Conservation (phyloP, 2,888 invertebrate species). For the Acleris literana region DNA sequence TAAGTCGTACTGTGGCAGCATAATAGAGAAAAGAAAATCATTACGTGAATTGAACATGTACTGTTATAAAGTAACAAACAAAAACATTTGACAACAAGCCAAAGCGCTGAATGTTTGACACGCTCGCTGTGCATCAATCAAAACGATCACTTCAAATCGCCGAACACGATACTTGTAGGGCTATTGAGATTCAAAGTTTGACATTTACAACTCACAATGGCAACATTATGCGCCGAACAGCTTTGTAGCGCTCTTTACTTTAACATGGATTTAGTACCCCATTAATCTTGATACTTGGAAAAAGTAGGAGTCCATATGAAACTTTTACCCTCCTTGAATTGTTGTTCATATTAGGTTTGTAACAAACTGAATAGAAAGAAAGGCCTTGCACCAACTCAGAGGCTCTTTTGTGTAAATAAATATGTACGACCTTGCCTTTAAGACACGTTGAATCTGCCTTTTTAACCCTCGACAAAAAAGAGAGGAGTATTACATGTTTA, state of each 20-base stretch:
- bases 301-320: slow-evolving; percentile 23
- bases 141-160: slow-evolving; percentile 23
- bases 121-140: slow-evolving; percentile 24
- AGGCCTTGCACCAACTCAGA: neutral
- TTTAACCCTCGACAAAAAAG: no score
- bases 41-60: neutral
- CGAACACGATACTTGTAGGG: slow-evolving; percentile 27
- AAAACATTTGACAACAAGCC: slow-evolving; percentile 20
- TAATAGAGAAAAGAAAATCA: slow-evolving; percentile 4
- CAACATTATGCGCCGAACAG: slow-evolving; percentile 23
- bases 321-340: slow-evolving; percentile 21
- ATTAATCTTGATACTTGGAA: slow-evolving; percentile 33
- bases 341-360: slow-evolving; percentile 18
- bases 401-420: neutral
- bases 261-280: slow-evolving; percentile 28
- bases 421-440: no score
- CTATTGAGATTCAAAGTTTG: slow-evolving; percentile 36
- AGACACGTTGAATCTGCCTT: no score
- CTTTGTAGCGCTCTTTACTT: slow-evolving; percentile 19
- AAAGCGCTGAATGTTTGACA: slow-evolving; percentile 26
- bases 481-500: no score
- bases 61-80: slow-evolving; percentile 9
- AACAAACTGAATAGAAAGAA: slow-evolving; percentile 10
- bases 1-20: neutral
- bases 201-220: slow-evolving; percentile 33